Conservation (phyloP, 2,888 invertebrate species). For the Ecliptopera silaceata region DNA sequence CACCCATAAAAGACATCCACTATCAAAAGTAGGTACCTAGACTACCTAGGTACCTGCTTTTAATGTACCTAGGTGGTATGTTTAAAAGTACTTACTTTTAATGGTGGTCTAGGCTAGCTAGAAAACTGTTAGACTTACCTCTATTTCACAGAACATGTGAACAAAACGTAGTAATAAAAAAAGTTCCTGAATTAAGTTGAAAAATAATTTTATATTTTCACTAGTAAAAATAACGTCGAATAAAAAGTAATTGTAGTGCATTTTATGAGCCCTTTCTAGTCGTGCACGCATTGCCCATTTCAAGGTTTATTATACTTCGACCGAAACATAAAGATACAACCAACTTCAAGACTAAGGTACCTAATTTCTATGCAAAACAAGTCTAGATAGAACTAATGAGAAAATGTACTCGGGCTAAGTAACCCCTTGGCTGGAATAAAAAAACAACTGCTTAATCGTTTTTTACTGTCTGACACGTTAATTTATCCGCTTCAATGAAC, state of each 20-base stretch:
- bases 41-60: too few relatives aligned
- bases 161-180: background rate
- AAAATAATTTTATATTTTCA: background rate
- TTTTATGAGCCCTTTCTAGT: background rate
- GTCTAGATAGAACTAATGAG: conserved; percentile 31
- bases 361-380: conserved; percentile 41
- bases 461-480: conserved; percentile 47
- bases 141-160: background rate
- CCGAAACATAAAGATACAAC: conserved; percentile 2
- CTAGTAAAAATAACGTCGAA: background rate
- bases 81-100: too few relatives aligned
- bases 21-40: conserved; percentile 38
- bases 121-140: conserved; percentile 19
- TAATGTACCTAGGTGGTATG: too few relatives aligned
- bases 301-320: conserved; percentile 3
- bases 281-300: conserved; percentile 2
- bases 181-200: background rate
- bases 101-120: too few relatives aligned
- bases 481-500: conserved; percentile 50
- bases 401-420: conserved; percentile 38
- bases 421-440: conserved; percentile 30
- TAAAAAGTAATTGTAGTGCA: background rate
- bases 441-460: conserved; percentile 36
- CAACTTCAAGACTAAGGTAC: conserved; percentile 19
- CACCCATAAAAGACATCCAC: conserved; percentile 50